A percentile compares a stretch with the other conserved stretches of the same genome.
These are phyloP conservation scores for Coleophora flavipennella DNA, from an alignment of 2,888 invertebrate species.

Conservation along the genomic window DNA sequence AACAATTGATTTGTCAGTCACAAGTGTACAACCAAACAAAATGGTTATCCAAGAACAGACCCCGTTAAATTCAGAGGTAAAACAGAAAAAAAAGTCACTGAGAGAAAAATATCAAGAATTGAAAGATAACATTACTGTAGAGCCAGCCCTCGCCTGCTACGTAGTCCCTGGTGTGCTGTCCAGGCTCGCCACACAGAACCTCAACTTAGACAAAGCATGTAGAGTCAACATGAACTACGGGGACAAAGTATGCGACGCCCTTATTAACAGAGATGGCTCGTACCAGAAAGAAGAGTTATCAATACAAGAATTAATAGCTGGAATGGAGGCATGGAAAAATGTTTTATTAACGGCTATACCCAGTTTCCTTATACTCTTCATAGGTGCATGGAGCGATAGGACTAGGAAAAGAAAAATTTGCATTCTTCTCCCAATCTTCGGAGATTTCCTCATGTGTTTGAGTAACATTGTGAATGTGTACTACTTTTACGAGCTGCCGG, in stretches of 20 bases:
- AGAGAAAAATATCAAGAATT: slow-evolving; percentile 58
- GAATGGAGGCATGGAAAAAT: slow-evolving; percentile 70
- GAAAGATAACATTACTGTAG: slow-evolving; percentile 75
- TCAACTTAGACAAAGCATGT: slow-evolving; percentile 89
- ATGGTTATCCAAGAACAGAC: slow-evolving; percentile 43
- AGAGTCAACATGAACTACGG: slow-evolving; percentile 82
- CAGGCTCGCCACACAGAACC: slow-evolving; percentile 84
- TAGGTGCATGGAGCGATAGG: slow-evolving; percentile 76
- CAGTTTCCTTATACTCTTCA: slow-evolving; percentile 65
- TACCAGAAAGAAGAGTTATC: slow-evolving; percentile 75
- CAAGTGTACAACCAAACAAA: slow-evolving; percentile 8
- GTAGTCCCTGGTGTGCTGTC: slow-evolving; percentile 76
- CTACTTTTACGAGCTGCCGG: slow-evolving; percentile 67
- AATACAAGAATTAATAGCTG: slow-evolving; percentile 69
- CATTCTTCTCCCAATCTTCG: slow-evolving; percentile 68
- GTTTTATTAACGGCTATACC: slow-evolving; percentile 68
- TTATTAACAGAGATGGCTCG: slow-evolving; percentile 79
- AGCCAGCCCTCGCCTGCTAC: slow-evolving; percentile 76
- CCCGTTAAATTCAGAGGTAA: slow-evolving; percentile 36
- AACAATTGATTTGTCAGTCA: slow-evolving; percentile 1
- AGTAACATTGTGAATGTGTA: slow-evolving; percentile 67
- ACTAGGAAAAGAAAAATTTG: slow-evolving; percentile 71
- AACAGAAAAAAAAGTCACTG: slow-evolving; percentile 36
- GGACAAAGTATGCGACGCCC: slow-evolving; percentile 79
- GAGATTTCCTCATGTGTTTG: slow-evolving; percentile 61